These are phyloP conservation scores for Sebastes fasciatus DNA, from an alignment of 2,113 vertebrate species.

Conservation along the genomic window DNA sequence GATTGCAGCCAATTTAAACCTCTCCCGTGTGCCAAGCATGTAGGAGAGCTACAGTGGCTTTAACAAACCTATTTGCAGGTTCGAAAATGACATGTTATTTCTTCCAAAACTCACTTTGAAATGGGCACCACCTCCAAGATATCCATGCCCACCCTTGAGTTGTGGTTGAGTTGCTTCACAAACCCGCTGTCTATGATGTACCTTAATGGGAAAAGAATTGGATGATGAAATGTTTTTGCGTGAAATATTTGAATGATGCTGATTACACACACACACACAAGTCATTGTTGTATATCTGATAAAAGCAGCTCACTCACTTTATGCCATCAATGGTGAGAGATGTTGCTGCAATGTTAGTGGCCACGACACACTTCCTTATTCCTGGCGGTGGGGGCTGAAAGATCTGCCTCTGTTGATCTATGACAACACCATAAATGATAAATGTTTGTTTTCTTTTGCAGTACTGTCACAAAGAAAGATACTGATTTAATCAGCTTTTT, in stretches of 20 bases:
- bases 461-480: background rate
- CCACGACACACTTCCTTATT: constrained; percentile 95
- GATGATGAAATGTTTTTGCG: background rate
- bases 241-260: background rate
- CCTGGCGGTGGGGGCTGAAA: constrained; percentile 92
- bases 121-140: constrained; percentile 97
- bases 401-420: constrained; percentile 95
- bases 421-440: constrained; percentile 36
- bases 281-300: background rate
- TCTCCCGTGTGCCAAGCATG: too few species aligned
- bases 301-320: constrained; percentile 82
- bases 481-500: background rate
- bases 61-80: background rate
- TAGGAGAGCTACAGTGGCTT: background rate
- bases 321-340: constrained; percentile 96
- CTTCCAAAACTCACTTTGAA: constrained; percentile 90
- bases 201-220: constrained; percentile 70
- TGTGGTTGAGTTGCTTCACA: constrained; percentile 97
- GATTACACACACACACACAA: background rate
- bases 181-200: constrained; percentile 97
- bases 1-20: too few species aligned
- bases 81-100: background rate
- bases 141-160: constrained; percentile 94
- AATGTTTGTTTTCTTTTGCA: background rate
- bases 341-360: constrained; percentile 97